These are phyloP conservation scores for Drosophila yooni DNA, from an alignment of 2,888 invertebrate genomes.

Conservation along the genomic window DNA sequence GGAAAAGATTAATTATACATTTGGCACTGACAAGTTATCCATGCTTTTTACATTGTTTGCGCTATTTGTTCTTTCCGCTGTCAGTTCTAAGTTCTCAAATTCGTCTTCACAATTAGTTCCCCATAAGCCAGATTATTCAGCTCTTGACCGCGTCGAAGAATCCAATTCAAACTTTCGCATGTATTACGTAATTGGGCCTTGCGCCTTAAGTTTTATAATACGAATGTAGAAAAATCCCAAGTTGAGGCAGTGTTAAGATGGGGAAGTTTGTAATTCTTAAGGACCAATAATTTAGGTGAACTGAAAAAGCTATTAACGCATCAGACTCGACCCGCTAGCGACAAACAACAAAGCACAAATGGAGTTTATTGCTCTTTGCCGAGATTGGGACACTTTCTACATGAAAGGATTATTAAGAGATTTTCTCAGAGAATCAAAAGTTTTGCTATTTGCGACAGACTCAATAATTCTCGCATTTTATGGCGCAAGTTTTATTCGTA, in stretches of 20 bases:
- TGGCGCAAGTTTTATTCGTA: constrained; percentile 55
- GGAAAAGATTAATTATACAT: constrained; percentile 40
- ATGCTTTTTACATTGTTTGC: constrained; percentile 15
- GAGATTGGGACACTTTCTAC: constrained; percentile 46
- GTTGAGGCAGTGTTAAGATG: not conserved
- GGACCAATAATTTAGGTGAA: not conserved
- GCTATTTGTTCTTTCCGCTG: constrained; percentile 4
- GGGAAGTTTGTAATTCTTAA: not conserved
- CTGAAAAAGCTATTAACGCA: constrained; percentile 6
- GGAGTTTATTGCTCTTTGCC: constrained; percentile 39
- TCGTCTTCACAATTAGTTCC: constrained; percentile 16
- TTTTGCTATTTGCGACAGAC: constrained; percentile 57
- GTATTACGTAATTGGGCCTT: not conserved
- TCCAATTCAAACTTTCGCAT: not conserved
- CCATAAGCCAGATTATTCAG: not conserved
- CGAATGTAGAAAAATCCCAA: not conserved
- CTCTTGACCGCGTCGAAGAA: not conserved
- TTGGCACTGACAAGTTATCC: constrained; percentile 36
- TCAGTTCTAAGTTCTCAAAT: constrained; percentile 9
- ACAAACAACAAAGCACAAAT: constrained; percentile 24
- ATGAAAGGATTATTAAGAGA: constrained; percentile 63
- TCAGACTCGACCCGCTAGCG: not conserved
- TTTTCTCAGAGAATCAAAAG: constrained; percentile 55
- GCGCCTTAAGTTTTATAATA: not conserved
- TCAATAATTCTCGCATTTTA: constrained; percentile 65